Conservation (phyloP, 1,140 invertebrate genomes). For the Epicauta chinensis region DNA sequence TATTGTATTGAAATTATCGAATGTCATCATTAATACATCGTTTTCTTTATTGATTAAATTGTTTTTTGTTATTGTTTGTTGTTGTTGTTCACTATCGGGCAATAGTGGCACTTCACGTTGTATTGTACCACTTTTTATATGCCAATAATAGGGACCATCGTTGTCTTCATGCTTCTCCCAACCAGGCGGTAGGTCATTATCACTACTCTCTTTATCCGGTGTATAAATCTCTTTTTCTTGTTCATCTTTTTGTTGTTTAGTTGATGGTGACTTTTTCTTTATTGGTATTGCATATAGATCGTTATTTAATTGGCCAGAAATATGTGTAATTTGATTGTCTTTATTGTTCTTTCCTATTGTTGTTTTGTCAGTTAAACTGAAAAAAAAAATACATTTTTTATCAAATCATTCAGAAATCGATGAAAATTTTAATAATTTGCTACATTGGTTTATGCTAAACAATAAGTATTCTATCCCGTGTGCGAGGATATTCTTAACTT, state of each 20-base stretch:
- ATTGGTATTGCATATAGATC: constrained; percentile 71
- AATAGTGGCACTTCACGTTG: constrained; percentile 79
- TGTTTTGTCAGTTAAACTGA: constrained; percentile 52
- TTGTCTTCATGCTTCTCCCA: constrained; percentile 95
- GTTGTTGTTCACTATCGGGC: constrained; percentile 34
- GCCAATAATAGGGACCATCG: constrained; percentile 95
- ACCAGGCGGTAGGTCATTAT: constrained; percentile 64
- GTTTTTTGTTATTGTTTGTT: constrained; percentile 33
- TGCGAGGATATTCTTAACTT: too few relatives aligned
- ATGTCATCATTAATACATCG: constrained; percentile 47
- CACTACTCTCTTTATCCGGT: constrained; percentile 44
- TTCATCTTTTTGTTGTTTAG: constrained; percentile 36
- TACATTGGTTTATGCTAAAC: too few relatives aligned
- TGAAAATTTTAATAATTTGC: too few relatives aligned
- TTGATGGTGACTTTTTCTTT: constrained; percentile 46
- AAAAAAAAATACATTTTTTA: too few relatives aligned
- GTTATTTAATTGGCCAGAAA: constrained; percentile 62
- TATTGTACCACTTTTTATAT: constrained; percentile 96
- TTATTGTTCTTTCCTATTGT: constrained; percentile 31
- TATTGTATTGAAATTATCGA: constrained; percentile 47
- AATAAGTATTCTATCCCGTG: too few relatives aligned
- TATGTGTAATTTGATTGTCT: constrained; percentile 58
- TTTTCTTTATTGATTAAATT: constrained; percentile 47
- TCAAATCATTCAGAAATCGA: too few relatives aligned
- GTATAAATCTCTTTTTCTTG: constrained; percentile 42